These are phyloP conservation scores for Pterocles burchelli DNA, from an alignment of 2,113 vertebrate species.

Conservation along the genomic window DNA sequence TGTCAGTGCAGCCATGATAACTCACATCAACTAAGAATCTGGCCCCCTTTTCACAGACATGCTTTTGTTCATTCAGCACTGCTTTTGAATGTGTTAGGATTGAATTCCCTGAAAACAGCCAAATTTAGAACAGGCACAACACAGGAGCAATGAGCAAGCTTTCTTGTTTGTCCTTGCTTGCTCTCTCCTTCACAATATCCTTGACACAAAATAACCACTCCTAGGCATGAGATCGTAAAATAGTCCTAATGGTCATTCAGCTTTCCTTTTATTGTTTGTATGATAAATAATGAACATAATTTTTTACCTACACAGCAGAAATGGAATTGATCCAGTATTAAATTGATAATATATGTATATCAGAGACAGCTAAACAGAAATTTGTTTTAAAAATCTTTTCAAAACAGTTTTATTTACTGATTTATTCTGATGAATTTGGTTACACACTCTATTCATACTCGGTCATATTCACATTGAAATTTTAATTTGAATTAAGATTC, in stretches of 20 bases:
- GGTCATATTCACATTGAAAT: slow-evolving; percentile 8
- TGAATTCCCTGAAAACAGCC: slow-evolving; percentile 28
- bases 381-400: neutral
- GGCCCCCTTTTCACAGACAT: neutral
- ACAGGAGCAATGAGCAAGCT: slow-evolving; percentile 5
- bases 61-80: slow-evolving; percentile 10
- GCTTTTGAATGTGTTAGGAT: neutral
- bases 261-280: neutral
- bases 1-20: neutral
- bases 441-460: neutral
- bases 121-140: slow-evolving; percentile 26
- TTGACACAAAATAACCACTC: slow-evolving; percentile 54
- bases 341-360: neutral
- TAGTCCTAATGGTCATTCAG: slow-evolving; percentile 7
- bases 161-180: slow-evolving; percentile 54
- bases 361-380: slow-evolving; percentile 4
- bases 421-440: slow-evolving; percentile 27
- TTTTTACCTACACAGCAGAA: slow-evolving; percentile 25
- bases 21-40: neutral
- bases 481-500: slow-evolving; percentile 33
- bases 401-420: neutral
- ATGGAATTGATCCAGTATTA: neutral
- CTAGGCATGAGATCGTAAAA: neutral
- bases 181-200: slow-evolving; percentile 34
- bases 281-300: neutral